Percentiles rank a stretch among this genome's conserved stretches.
Evolutionary conservation across 2,797 vertebrate genomes (phyloP).

Genomic region (Tolypeutes matacus): DNA sequence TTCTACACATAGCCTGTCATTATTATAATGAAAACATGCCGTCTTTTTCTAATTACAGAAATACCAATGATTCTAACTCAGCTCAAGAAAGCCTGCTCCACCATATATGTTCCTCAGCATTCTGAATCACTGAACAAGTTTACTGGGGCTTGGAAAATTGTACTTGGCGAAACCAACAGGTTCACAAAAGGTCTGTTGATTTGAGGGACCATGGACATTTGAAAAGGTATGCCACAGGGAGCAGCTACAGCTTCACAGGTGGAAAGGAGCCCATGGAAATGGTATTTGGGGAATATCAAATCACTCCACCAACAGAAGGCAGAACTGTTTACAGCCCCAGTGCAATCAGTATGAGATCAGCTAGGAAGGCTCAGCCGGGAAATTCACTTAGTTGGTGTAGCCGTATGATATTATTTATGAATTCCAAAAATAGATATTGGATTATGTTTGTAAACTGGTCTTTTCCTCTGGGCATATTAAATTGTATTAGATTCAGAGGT

Average conservation of each 20-base stretch:
- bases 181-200: neutral
- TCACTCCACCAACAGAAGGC: neutral
- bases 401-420: too few relatives aligned
- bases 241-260: neutral
- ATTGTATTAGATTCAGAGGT: too few relatives aligned
- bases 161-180: neutral
- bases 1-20: neutral
- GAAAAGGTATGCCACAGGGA: neutral
- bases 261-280: neutral
- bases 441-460: too few relatives aligned
- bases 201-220: neutral
- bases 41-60: conserved; percentile 62
- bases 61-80: conserved; percentile 16
- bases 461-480: too few relatives aligned
- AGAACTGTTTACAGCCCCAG: neutral
- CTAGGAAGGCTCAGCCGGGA: neutral
- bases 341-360: neutral
- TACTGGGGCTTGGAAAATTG: neutral
- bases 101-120: rapidly evolving
- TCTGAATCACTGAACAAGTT: neutral
- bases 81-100: neutral
- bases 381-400: neutral
- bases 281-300: too few relatives aligned
- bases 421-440: too few relatives aligned
- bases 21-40: conserved; percentile 37